Percentiles rank a stretch among this genome's conserved stretches.
Evolutionary conservation across 2,888 invertebrate species (phyloP).

Genomic region (Itoplectis maculator): DNA sequence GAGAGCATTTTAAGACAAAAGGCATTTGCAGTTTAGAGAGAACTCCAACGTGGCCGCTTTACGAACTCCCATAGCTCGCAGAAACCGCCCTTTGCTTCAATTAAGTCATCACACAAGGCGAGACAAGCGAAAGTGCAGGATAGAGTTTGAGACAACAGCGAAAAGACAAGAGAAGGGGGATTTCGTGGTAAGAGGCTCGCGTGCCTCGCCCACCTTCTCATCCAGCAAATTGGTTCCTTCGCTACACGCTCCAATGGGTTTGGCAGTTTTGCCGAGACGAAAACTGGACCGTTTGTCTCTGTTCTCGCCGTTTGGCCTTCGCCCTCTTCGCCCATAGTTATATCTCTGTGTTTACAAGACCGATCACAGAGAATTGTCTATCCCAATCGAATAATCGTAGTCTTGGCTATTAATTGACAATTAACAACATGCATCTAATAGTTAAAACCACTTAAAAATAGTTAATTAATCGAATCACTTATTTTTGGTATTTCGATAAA

Average conservation of each 20-base stretch:
- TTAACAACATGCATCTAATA: too few species aligned
- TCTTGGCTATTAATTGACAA: background rate
- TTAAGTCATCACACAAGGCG: constrained; percentile 54
- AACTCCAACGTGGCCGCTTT: constrained; percentile 40
- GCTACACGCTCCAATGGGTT: background rate
- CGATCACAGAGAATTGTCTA: background rate
- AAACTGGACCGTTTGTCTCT: constrained; percentile 34
- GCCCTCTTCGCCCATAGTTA: background rate
- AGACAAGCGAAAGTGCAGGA: constrained; percentile 22
- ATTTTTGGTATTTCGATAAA: background rate
- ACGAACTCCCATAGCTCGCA: constrained; percentile 18
- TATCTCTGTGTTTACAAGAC: background rate
- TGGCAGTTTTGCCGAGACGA: background rate
- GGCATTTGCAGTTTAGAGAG: constrained; percentile 18
- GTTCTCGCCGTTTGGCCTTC: background rate
- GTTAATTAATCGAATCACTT: background rate
- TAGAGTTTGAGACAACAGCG: constrained; percentile 8
- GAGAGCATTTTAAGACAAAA: constrained; percentile 17
- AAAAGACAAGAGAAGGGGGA: constrained; percentile 21
- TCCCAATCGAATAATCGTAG: background rate
- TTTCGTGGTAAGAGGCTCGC: constrained; percentile 54
- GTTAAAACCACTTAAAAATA: background rate
- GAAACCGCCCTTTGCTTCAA: constrained; percentile 56
- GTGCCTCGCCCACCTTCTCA: constrained; percentile 54
- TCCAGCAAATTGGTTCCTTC: constrained; percentile 57